These are phyloP conservation scores for Andrena haemorrhoa DNA, from an alignment of 2,888 invertebrate species.

Conservation along the genomic window DNA sequence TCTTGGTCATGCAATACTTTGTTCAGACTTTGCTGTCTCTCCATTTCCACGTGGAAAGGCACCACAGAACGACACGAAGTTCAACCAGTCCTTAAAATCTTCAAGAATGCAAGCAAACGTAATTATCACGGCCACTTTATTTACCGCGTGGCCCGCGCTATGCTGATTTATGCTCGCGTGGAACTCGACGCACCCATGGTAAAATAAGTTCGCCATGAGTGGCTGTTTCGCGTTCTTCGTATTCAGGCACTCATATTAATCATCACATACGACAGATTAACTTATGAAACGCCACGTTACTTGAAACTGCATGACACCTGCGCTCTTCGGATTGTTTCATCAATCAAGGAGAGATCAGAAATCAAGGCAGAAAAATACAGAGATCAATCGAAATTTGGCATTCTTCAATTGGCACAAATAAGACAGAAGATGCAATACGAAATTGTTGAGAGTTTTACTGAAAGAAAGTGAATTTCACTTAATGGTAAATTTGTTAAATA, in stretches of 20 bases:
- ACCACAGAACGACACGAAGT: neutral
- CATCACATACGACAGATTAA: neutral
- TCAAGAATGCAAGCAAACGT: neutral
- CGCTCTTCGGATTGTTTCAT: too few relatives aligned
- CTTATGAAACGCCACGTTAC: neutral
- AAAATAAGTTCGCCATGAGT: neutral
- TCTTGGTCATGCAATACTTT: neutral
- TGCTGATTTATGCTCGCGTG: conserved; percentile 10
- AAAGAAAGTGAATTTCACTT: too few relatives aligned
- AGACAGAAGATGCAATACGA: too few relatives aligned
- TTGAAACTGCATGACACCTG: neutral
- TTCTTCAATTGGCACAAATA: too few relatives aligned
- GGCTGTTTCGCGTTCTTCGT: neutral
- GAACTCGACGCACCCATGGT: neutral
- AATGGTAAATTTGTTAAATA: neutral
- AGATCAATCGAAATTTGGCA: too few relatives aligned
- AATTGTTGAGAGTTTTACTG: too few relatives aligned
- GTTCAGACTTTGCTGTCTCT: too few relatives aligned
- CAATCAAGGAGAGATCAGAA: too few relatives aligned
- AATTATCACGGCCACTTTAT: conserved; percentile 26
- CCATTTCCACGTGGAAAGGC: neutral
- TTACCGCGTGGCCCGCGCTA: neutral
- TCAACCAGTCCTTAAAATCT: neutral
- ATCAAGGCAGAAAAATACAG: too few relatives aligned
- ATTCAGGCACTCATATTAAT: neutral